These are phyloP conservation scores for Hirtodrosophila duncani DNA, from an alignment of 2,888 invertebrate genomes.

Conservation along the genomic window DNA sequence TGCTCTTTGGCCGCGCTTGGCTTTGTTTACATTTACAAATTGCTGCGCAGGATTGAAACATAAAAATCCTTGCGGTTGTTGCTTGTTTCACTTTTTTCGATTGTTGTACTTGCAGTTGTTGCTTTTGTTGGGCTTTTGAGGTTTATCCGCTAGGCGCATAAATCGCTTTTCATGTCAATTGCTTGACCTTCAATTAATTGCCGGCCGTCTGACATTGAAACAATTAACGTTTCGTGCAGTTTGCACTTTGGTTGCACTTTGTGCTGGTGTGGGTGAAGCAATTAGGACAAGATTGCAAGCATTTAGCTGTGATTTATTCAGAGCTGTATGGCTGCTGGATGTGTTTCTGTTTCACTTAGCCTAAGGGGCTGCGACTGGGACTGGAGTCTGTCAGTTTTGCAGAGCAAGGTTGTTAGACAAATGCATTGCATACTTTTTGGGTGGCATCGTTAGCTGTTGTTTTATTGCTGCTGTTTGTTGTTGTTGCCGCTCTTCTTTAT, in stretches of 20 bases:
- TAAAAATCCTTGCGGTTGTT: constrained; percentile 21
- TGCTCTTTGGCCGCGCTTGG: constrained; percentile 14
- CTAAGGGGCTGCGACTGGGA: no score
- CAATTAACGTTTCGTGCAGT: constrained; percentile 21
- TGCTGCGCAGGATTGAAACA: constrained; percentile 48
- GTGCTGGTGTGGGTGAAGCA: constrained; percentile 19
- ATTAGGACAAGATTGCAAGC: constrained; percentile 31
- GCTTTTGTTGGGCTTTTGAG: constrained; percentile 8
- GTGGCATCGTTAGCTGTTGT: not conserved
- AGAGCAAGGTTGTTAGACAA: not conserved
- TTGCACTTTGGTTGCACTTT: constrained; percentile 11
- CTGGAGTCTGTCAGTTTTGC: no score
- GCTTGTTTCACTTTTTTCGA: not conserved
- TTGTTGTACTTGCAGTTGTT: constrained; percentile 10
- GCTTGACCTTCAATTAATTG: constrained; percentile 63
- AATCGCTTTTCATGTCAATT: constrained; percentile 48
- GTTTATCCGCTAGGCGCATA: constrained; percentile 50
- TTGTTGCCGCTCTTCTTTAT: no score
- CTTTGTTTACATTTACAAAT: constrained; percentile 58
- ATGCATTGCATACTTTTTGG: not conserved
- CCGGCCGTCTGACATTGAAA: constrained; percentile 60
- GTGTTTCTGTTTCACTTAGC: no score
- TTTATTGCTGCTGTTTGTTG: no score
- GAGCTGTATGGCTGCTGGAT: no score
- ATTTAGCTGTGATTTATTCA: constrained; percentile 41